Conservation (phyloP, 2,797 vertebrate genomes). For the Margarornis squamiger region DNA sequence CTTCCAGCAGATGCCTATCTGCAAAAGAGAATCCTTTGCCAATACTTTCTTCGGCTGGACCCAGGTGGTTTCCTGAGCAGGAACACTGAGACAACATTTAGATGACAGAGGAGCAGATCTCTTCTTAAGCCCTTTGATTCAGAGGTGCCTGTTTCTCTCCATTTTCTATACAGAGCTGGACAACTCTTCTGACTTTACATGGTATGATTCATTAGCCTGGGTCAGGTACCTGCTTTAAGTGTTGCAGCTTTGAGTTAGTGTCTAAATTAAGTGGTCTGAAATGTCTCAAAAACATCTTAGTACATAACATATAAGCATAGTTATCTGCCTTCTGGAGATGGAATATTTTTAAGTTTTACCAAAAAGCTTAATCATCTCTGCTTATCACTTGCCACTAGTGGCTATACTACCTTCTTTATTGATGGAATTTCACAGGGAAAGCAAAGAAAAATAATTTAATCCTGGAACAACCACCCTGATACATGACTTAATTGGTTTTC, state of each 20-base stretch:
- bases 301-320: background rate
- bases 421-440: background rate
- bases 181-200: background rate
- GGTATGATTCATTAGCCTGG: background rate
- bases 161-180: background rate
- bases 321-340: background rate
- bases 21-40: background rate
- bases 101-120: background rate
- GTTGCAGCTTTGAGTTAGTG: background rate
- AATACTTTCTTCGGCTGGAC: background rate
- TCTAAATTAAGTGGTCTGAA: background rate
- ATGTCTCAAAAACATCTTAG: background rate
- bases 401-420: background rate
- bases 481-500: background rate
- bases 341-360: background rate
- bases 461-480: background rate
- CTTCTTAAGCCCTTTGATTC: background rate
- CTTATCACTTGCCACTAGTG: background rate
- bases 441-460: background rate
- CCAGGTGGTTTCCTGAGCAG: background rate
- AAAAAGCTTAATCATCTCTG: background rate
- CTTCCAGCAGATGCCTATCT: background rate
- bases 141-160: background rate
- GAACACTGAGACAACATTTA: background rate
- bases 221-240: background rate